Evolutionary conservation across 2,113 vertebrate genomes (phyloP).

Genomic region (Anolis sagrei): DNA sequence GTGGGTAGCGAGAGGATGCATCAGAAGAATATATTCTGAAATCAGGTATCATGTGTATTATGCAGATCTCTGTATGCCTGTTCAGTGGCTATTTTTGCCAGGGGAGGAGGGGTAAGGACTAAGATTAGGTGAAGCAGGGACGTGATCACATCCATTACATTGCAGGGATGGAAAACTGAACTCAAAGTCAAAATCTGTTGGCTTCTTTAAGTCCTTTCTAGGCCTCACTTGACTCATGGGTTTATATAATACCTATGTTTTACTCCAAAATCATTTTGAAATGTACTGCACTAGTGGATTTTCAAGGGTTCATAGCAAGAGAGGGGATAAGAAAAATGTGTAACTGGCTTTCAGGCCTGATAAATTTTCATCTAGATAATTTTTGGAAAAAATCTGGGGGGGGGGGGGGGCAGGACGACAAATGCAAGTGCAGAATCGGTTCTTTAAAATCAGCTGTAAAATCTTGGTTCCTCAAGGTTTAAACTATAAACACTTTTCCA

Average conservation of each 20-base stretch:
- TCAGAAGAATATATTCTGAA: not conserved
- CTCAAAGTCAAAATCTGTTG: not conserved
- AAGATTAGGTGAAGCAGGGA: not conserved
- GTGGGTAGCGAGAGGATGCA: no score
- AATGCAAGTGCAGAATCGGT: no score
- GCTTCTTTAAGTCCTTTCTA: not conserved
- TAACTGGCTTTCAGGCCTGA: not conserved
- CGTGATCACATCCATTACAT: not conserved
- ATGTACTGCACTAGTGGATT: not conserved
- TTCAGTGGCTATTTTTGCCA: not conserved
- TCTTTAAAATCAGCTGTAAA: not conserved
- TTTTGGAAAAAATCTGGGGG: no score
- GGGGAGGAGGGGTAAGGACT: not conserved
- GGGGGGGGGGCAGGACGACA: no score
- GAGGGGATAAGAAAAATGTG: not conserved
- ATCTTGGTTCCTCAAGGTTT: not conserved
- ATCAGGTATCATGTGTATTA: not conserved
- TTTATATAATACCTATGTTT: not conserved
- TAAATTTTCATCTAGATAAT: no score
- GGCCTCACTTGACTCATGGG: not conserved
- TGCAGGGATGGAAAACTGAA: not conserved
- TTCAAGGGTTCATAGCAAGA: not conserved
- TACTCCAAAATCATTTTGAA: not conserved
- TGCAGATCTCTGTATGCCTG: not conserved
- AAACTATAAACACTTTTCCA: not conserved